Base-by-base conservation (phyloP, 2,888 invertebrate genomes). In the Drosophila lutescens region DNA sequence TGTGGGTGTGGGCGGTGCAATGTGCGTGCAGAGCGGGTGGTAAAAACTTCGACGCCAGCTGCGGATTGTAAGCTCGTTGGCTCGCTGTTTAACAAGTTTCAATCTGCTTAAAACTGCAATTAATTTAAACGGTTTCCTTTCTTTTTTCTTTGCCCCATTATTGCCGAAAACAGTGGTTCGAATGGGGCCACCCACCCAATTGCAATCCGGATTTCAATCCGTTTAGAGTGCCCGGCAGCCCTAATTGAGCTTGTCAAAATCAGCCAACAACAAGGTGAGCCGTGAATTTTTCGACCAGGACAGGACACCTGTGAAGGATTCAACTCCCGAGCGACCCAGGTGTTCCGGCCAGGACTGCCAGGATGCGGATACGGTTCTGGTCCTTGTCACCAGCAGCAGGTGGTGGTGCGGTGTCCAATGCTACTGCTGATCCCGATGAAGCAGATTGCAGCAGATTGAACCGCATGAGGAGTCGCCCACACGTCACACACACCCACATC, bases 181-280 rank as follows among this genome's bases (percentile, higher is more conserved):
- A 40, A 71, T 17, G 53, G 38, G 26, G 26, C 26, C 5, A 26
- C 1, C 47, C 38, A 10, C 20, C 23, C 36, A 10, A 38, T 12
- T 61, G 41, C 9, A 36, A 61, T 34, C 46, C 51, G 47, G 38
- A 54, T 32, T 51, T 44, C 57, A 59, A 58, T 55, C 69, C 69
- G 38, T 17, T 69, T 58, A 47, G 69, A 61, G 60, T 55, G 51
- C 65, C 15, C 62, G 15, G 40, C 41, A 53, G 53, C 74, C 74
- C 86, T 83, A 84, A 84, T 88, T 83, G 83, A 82, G 88, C 83
- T 82, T 83, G 88, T 88, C 88, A 86, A 86, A 78, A 72, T 76
- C 88, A 86, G 86, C 58, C 57, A 58, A 26, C 57, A 58, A 23
- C 49, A 23, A 62, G n/a, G 32, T 50, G 60, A 43, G 36, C 17